phyloP scores from a whole-genome alignment of 2,888 invertebrate genomes.

The Lithosia quadra region DNA sequence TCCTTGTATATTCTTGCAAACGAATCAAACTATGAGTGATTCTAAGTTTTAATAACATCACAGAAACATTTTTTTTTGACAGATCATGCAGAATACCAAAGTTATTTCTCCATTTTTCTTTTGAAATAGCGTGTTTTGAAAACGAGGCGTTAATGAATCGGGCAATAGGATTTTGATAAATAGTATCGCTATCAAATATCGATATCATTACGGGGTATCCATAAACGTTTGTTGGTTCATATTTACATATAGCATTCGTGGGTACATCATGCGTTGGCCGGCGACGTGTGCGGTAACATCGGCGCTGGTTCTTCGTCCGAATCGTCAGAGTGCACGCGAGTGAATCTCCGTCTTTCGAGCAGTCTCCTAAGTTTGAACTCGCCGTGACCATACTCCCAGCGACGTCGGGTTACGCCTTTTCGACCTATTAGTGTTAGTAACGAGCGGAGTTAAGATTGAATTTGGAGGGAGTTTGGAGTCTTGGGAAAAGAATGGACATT shows the following conservation, averaged over 20 bases:
- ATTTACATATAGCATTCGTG: constrained; percentile 29
- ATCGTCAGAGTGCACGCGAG: constrained; percentile 89
- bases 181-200: background rate
- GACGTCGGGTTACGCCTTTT: constrained; percentile 73
- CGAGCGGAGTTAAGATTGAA: background rate
- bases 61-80: too few relatives aligned
- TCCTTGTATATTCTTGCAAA: too few relatives aligned
- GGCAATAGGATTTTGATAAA: background rate
- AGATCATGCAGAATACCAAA: too few relatives aligned
- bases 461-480: constrained; percentile 3
- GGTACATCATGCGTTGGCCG: constrained; percentile 70
- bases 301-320: constrained; percentile 89
- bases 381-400: constrained; percentile 83
- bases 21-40: too few relatives aligned
- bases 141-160: too few relatives aligned
- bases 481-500: background rate
- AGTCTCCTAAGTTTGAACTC: constrained; percentile 89
- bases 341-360: constrained; percentile 88
- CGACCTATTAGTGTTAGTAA: constrained; percentile 67
- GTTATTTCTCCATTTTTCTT: too few relatives aligned
- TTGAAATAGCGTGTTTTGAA: too few relatives aligned
- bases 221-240: background rate
- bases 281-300: constrained; percentile 76
- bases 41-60: too few relatives aligned
- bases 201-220: background rate